Conservation (phyloP, 2,797 vertebrate species). For the Typhlichthys subterraneus region DNA sequence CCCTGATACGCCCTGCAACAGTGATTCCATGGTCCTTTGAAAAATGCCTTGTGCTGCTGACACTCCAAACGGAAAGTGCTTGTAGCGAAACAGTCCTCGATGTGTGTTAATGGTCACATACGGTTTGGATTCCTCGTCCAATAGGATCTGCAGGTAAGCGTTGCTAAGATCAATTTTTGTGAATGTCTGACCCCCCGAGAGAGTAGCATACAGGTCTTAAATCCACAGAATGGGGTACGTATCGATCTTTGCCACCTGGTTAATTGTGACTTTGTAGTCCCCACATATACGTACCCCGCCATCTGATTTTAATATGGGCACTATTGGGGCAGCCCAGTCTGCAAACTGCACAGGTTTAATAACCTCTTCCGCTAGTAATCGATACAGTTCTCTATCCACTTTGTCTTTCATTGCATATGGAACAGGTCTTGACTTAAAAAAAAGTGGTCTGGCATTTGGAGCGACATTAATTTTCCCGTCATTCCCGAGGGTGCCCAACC, state of each 20-base stretch:
- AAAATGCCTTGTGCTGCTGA: neutral
- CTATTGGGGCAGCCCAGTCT: slow-evolving; percentile 19
- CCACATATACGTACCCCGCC: neutral
- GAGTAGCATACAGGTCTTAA: slow-evolving; percentile 2
- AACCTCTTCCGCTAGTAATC: too few relatives aligned
- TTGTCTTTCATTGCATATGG: too few relatives aligned
- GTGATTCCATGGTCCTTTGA: slow-evolving; percentile 23
- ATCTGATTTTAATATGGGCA: slow-evolving; percentile 15
- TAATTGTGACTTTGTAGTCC: too few relatives aligned
- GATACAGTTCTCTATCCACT: too few relatives aligned
- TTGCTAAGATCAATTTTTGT: slow-evolving; percentile 18
- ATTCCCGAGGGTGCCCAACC: neutral
- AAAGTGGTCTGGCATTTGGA: neutral
- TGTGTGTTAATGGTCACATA: slow-evolving; percentile 21
- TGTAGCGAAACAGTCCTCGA: slow-evolving; percentile 24
- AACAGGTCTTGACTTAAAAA: neutral
- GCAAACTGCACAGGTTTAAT: slow-evolving; percentile 7
- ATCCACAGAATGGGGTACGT: slow-evolving; percentile 2
- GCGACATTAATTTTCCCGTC: neutral
- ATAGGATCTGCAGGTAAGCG: slow-evolving; percentile 16
- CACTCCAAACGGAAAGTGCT: slow-evolving; percentile 8
- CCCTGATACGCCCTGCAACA: slow-evolving; percentile 19
- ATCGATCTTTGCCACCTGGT: neutral
- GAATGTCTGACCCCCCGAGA: slow-evolving; percentile 8
- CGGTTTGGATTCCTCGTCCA: slow-evolving; percentile 20